Conservation (phyloP, 2,888 invertebrate genomes). For the Netelia fuscicornis region DNA sequence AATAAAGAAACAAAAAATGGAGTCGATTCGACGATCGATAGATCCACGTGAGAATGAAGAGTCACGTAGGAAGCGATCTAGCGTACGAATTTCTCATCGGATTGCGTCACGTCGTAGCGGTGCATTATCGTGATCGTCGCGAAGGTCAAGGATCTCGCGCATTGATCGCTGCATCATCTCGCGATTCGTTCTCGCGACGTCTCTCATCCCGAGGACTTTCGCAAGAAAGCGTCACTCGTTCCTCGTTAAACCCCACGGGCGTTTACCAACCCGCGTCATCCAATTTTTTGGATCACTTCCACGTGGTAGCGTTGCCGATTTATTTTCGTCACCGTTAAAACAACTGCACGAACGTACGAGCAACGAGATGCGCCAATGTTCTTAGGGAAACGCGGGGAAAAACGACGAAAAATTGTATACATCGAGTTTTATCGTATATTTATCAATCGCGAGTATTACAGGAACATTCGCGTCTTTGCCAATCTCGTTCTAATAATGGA, state of each 20-base stretch:
- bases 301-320: conserved; percentile 23
- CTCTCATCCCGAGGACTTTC: conserved; percentile 30
- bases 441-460: conserved; percentile 9
- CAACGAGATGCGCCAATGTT: conserved; percentile 23
- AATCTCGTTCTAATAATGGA: conserved; percentile 63
- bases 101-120: too few relatives aligned
- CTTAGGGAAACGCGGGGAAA: too few relatives aligned
- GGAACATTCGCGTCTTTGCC: conserved; percentile 44
- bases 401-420: not conserved
- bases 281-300: conserved; percentile 58
- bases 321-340: conserved; percentile 46
- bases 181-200: not conserved
- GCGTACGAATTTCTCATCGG: too few relatives aligned
- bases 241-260: not conserved
- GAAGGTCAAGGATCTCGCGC: conserved; percentile 62
- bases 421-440: not conserved
- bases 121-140: conserved; percentile 2
- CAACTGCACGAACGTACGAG: not conserved
- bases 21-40: too few relatives aligned
- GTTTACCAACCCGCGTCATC: conserved; percentile 45
- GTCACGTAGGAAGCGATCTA: too few relatives aligned
- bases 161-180: not conserved
- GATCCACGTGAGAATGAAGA: too few relatives aligned
- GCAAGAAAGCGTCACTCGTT: conserved; percentile 51
- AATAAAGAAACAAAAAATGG: too few relatives aligned